Evolutionary conservation across 2,113 vertebrate genomes (phyloP).

Genomic region (Panthera tigris): DNA sequence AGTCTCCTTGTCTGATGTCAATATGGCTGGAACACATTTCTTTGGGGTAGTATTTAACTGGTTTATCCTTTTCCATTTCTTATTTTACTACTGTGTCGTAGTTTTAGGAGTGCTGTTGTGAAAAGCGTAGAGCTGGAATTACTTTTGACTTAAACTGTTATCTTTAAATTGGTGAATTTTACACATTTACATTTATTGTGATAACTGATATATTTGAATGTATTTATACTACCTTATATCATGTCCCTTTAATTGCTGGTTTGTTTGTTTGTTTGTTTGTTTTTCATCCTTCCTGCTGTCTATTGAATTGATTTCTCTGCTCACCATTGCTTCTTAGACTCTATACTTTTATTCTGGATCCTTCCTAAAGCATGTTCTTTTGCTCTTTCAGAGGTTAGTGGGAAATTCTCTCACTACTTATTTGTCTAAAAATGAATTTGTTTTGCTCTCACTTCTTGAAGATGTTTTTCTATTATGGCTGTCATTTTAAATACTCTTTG

Average conservation of each 20-base stretch:
- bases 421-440: constrained; percentile 16
- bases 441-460: not conserved
- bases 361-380: not conserved
- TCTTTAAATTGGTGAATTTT: not conserved
- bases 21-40: not conserved
- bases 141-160: not conserved
- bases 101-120: not conserved
- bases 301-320: not conserved
- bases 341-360: not conserved
- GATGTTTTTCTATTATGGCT: not conserved
- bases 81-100: not conserved
- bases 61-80: not conserved
- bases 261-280: not conserved
- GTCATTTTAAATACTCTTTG: not conserved
- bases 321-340: not conserved
- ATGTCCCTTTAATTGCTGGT: not conserved
- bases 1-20: not conserved
- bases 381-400: not conserved
- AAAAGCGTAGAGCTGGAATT: not conserved
- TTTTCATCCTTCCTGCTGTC: not conserved
- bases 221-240: not conserved
- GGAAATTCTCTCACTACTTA: not conserved
- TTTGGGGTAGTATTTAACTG: not conserved
- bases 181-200: not conserved
- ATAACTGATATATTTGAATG: not conserved